A percentile compares a stretch with the other conserved stretches of the same genome.
phyloP scores from a whole-genome alignment of 92 coral and sea anemone species.

The Virgularia gustaviana region DNA sequence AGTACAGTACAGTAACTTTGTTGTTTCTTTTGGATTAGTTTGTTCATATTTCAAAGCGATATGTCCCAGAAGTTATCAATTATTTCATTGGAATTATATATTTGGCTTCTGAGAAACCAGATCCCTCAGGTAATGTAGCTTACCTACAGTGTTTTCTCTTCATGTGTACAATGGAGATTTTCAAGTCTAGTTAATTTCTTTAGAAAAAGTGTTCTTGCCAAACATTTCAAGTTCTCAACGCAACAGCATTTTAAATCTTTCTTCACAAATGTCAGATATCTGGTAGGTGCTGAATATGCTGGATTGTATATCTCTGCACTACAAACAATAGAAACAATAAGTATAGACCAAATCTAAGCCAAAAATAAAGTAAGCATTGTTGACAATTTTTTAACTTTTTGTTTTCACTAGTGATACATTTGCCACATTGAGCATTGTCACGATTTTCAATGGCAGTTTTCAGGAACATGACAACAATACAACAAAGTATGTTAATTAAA shows the following conservation, averaged over 20 bases:
- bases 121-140: constrained; percentile 20
- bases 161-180: too few species aligned
- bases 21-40: constrained; percentile 63
- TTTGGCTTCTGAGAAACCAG: constrained; percentile 72
- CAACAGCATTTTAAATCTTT: constrained; percentile 62
- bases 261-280: constrained; percentile 59
- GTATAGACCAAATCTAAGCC: too few species aligned
- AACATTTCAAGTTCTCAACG: constrained; percentile 60
- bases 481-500: too few species aligned
- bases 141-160: too few species aligned
- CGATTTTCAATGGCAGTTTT: too few species aligned
- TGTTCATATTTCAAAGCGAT: constrained; percentile 70
- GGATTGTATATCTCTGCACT: neutral
- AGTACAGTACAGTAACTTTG: too few species aligned
- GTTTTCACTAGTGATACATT: too few species aligned
- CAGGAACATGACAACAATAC: too few species aligned
- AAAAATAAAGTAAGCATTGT: too few species aligned
- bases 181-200: neutral
- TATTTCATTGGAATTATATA: constrained; percentile 71
- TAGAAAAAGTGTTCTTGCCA: constrained; percentile 60
- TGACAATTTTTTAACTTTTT: too few species aligned
- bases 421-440: too few species aligned
- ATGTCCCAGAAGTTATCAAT: constrained; percentile 83
- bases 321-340: too few species aligned
- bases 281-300: neutral